Evolutionary conservation across 2,797 vertebrate genomes (phyloP).

Genomic region (Pseudochromis fuscus): DNA sequence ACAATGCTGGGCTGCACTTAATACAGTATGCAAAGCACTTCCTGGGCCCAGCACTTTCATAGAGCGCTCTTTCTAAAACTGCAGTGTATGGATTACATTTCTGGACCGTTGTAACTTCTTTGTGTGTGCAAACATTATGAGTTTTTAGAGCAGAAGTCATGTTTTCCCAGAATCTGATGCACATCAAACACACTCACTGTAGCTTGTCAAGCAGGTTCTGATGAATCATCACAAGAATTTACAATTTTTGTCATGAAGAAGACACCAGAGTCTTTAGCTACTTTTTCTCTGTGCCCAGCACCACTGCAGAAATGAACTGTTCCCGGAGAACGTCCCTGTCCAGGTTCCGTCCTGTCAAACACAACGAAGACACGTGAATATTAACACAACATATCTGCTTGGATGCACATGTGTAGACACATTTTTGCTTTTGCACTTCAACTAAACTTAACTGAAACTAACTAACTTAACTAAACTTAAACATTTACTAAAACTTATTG

Average conservation of each 20-base stretch:
- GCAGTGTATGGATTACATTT: neutral
- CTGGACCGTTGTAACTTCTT: conserved; percentile 1
- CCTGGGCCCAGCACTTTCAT: conserved; percentile 9
- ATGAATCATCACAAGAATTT: too few relatives aligned
- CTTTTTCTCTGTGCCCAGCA: conserved; percentile 40
- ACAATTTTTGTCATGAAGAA: conserved; percentile 16
- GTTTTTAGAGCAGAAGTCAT: neutral
- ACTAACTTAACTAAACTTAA: too few relatives aligned
- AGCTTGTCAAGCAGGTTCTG: conserved; percentile 18
- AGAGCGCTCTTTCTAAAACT: conserved; percentile 22
- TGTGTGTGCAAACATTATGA: neutral
- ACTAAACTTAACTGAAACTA: neutral
- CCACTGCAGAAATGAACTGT: conserved; percentile 85
- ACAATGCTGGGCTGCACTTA: neutral
- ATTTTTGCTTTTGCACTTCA: neutral
- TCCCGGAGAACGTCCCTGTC: conserved; percentile 90
- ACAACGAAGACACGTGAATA: conserved; percentile 30
- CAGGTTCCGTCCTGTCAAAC: conserved; percentile 90
- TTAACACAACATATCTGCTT: neutral
- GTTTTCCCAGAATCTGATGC: neutral
- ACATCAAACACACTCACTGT: neutral
- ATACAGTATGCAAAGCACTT: neutral
- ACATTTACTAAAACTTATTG: too few relatives aligned
- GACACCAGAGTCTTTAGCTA: conserved; percentile 10
- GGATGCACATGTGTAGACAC: neutral